These are phyloP conservation scores for Gonocerus acuteangulatus DNA, from an alignment of 2,888 invertebrate genomes.

Conservation along the genomic window DNA sequence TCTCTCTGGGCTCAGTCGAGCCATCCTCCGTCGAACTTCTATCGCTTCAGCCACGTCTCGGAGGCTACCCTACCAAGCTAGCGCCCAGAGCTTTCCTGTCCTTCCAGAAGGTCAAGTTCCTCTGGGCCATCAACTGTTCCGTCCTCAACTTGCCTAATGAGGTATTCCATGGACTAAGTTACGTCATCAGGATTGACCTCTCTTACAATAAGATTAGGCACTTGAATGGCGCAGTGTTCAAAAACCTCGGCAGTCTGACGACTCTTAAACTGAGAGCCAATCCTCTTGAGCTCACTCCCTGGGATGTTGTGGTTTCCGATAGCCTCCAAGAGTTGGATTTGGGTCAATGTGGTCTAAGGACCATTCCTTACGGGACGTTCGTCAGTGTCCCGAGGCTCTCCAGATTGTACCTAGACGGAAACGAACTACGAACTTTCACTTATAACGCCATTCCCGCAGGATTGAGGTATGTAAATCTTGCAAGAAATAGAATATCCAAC, in stretches of 20 bases:
- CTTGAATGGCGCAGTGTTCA: slow-evolving; percentile 36
- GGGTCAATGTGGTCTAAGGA: slow-evolving; percentile 34
- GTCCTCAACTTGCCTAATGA: slow-evolving; percentile 38
- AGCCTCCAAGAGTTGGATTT: slow-evolving; percentile 35
- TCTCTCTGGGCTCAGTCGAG: slow-evolving; percentile 28
- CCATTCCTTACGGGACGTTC: slow-evolving; percentile 35
- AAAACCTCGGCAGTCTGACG: slow-evolving; percentile 39
- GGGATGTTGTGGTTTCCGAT: slow-evolving; percentile 35
- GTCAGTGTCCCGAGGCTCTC: slow-evolving; percentile 31
- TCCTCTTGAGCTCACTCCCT: slow-evolving; percentile 39
- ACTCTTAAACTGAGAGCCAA: slow-evolving; percentile 45
- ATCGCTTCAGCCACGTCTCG: slow-evolving; percentile 21
- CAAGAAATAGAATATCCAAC: slow-evolving; percentile 36
- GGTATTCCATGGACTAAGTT: slow-evolving; percentile 43
- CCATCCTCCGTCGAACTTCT: slow-evolving; percentile 31
- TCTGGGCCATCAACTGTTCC: slow-evolving; percentile 34
- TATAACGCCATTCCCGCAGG: slow-evolving; percentile 35
- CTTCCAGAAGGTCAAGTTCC: slow-evolving; percentile 32
- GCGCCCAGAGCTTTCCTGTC: slow-evolving; percentile 32
- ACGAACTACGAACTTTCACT: slow-evolving; percentile 34
- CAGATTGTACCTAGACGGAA: slow-evolving; percentile 35
- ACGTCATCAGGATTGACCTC: slow-evolving; percentile 40
- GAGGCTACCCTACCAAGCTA: slow-evolving; percentile 28
- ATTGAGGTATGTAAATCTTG: slow-evolving; percentile 36
- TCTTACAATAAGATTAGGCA: slow-evolving; percentile 36